Conservation (phyloP, 2,888 invertebrate genomes). For the Pollenia angustigena region DNA sequence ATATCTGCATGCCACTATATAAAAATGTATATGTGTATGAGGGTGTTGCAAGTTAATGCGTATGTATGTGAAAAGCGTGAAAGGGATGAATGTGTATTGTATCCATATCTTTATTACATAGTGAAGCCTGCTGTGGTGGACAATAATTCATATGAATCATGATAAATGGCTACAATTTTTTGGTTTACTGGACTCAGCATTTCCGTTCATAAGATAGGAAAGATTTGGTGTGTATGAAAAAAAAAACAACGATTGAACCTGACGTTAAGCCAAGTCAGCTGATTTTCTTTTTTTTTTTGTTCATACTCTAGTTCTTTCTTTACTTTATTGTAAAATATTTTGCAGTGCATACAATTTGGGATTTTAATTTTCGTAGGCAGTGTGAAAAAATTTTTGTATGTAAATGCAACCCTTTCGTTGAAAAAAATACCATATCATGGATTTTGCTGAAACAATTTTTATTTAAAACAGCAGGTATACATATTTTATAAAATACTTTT, state of each 20-base stretch:
- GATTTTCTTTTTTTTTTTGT: conserved; percentile 38
- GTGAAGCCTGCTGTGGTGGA: conserved; percentile 66
- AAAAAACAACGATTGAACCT: conserved; percentile 34
- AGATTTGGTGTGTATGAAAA: conserved; percentile 18
- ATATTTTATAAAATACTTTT: conserved; percentile 35
- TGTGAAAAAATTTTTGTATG: background rate
- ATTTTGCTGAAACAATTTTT: conserved; percentile 24
- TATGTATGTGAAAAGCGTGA: conserved; percentile 3
- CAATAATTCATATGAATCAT: conserved; percentile 71
- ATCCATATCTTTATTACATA: conserved; percentile 64
- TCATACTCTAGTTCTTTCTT: conserved; percentile 24
- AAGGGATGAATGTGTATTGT: conserved; percentile 53
- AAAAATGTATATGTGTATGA: background rate
- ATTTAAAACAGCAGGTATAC: conserved; percentile 55
- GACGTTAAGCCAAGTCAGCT: conserved; percentile 66
- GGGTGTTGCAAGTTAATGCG: conserved; percentile 22
- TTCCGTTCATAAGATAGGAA: conserved; percentile 55
- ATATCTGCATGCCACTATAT: conserved; percentile 43
- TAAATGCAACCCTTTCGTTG: background rate
- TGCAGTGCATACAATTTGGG: conserved; percentile 1
- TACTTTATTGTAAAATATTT: background rate
- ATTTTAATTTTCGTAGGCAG: background rate
- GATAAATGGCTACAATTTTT: conserved; percentile 70
- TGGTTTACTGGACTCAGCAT: conserved; percentile 71
- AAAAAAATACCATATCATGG: background rate